Evolutionary conservation across 2,113 vertebrate species (phyloP).

Genomic region (Ornithorhynchus anatinus): DNA sequence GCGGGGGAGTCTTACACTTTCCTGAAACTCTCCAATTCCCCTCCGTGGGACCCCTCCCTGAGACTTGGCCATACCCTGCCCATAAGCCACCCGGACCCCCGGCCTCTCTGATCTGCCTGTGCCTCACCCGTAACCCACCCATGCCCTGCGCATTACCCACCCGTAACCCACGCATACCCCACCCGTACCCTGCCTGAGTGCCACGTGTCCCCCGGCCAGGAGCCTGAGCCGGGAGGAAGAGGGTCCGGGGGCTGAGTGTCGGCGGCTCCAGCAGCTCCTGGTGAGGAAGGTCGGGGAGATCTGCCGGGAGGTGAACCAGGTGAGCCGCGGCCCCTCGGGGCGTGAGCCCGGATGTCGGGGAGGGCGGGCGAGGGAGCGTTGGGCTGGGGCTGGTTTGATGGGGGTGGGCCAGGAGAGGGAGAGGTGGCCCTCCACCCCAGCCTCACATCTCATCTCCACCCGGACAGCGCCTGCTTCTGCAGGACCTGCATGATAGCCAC

Average conservation of each 20-base stretch:
- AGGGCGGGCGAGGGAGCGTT: not conserved
- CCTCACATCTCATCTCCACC: no score
- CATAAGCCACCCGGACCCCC: not conserved
- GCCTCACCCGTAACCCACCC: no score
- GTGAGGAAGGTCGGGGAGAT: conserved; percentile 92
- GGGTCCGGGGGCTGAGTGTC: conserved; percentile 77
- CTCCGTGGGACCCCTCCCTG: not conserved
- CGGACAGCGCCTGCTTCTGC: conserved; percentile 88
- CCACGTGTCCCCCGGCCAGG: conserved; percentile 15
- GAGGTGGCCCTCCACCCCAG: no score
- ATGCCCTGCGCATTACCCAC: no score
- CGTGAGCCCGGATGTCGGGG: no score
- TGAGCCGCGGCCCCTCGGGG: conserved; percentile 63
- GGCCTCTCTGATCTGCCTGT: not conserved
- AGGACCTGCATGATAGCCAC: conserved; percentile 95
- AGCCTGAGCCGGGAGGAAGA: conserved; percentile 67
- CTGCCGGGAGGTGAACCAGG: conserved; percentile 95
- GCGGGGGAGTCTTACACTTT: no score
- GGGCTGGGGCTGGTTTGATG: no score
- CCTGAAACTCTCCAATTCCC: not conserved
- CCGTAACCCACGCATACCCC: no score
- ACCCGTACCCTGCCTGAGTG: no score
- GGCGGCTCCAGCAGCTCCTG: conserved; percentile 84
- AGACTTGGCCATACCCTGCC: not conserved
- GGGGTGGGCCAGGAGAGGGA: no score